Evolutionary conservation across 2,113 vertebrate species (phyloP), one percentile per base, ranked within the genome.

Genomic region (Cyprinus carpio): DNA sequence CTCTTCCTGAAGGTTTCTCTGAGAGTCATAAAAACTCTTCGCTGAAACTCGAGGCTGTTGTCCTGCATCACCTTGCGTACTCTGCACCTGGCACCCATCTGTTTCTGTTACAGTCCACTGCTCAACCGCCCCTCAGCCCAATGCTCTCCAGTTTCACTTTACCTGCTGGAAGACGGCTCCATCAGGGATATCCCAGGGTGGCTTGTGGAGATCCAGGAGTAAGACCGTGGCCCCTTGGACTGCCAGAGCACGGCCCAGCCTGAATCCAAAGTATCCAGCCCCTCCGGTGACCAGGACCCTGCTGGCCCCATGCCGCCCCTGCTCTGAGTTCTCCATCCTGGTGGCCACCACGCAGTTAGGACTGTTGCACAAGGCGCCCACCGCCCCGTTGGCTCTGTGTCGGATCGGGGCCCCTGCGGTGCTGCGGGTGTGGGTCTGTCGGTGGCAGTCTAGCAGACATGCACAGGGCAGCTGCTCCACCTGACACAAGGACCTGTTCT

Each of bases 241-340:
- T 16, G 93, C 94, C 13, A 98, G 95, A 43, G 93, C 94, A 78
- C 92, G 94, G 0, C 95, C 96, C 87, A 99, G 93, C 58, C 94
- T 94, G 79, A 96, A 97, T 0, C 98, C 98, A 56, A 98, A 94
- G 91, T 98, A 99, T 11, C 98, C 98, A 0, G 94, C 95, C 4
- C 97, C 98, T 81, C 98, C 98, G 0, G 97, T 98, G 86, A 99
- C 96, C 90, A 98, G 9, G 15, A 95, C 93, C 92, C 92, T 97
- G 58, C 89, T 90, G 4, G 83, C 88, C 64, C 23, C 13, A 46
- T 51, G n/a, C 1, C 23, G 29, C 0, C 83, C 60, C 91, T 64
- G 0, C 10, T 43, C 29, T 0, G n/a, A 4, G 5, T 87, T 88
- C 34, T 91, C 89, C n/a, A 71, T 85, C 62, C 82, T 83, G 29